Evolutionary conservation across 2,797 vertebrate genomes (phyloP).

Genomic region (Sphenodon punctatus): DNA sequence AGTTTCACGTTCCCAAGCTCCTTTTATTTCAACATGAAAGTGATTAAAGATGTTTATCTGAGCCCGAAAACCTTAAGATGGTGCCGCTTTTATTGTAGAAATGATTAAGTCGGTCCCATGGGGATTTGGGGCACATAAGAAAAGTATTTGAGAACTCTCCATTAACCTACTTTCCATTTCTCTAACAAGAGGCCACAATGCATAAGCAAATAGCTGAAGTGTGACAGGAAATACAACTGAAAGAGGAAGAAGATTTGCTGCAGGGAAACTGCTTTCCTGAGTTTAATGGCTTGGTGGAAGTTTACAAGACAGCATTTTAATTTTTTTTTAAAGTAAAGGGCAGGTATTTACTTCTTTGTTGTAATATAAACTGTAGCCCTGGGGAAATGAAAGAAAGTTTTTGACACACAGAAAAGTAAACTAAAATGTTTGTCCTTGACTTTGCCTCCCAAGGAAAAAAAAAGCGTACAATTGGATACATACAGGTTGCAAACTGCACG

Average conservation of each 20-base stretch:
- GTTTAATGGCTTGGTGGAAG: conserved; percentile 33
- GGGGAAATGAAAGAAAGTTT: conserved; percentile 30
- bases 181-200: conserved; percentile 50
- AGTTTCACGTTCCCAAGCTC: conserved; percentile 69
- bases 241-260: conserved; percentile 47
- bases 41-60: conserved; percentile 77
- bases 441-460: conserved; percentile 19
- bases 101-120: conserved; percentile 65
- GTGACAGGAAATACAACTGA: conserved; percentile 64
- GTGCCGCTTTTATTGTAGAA: conserved; percentile 64
- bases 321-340: conserved; percentile 23
- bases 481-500: background rate
- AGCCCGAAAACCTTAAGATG: conserved; percentile 64
- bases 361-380: conserved; percentile 11
- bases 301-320: conserved; percentile 16
- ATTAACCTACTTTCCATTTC: conserved; percentile 64
- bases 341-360: conserved; percentile 38
- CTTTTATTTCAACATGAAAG: conserved; percentile 76
- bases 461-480: background rate
- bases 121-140: conserved; percentile 53
- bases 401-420: background rate
- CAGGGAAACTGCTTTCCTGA: conserved; percentile 27
- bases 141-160: conserved; percentile 65
- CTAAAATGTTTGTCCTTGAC: conserved; percentile 19
- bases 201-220: conserved; percentile 62